phyloP scores from a whole-genome alignment of 2,113 vertebrate species.

The Noturus placidus region DNA sequence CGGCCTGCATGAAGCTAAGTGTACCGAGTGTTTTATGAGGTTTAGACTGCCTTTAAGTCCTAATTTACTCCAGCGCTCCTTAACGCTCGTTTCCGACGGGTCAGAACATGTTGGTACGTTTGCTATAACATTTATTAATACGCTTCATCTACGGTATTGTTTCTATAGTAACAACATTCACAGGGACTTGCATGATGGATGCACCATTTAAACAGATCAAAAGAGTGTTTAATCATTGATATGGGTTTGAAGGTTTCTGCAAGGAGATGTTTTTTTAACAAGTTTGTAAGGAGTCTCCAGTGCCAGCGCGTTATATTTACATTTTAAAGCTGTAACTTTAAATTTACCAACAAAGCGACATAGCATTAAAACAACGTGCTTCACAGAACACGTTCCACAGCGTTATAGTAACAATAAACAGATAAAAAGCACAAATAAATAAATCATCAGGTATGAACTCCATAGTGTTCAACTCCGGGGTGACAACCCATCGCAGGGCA shows the following conservation, averaged over 20 bases:
- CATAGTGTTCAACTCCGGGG: too few relatives aligned
- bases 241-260: neutral
- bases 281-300: neutral
- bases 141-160: neutral
- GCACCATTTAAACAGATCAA: neutral
- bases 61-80: neutral
- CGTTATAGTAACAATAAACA: neutral
- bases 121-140: neutral
- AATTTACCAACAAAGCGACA: neutral
- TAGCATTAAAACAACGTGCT: neutral
- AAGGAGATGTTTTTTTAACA: neutral
- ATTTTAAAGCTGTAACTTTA: neutral
- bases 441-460: neutral
- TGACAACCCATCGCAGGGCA: too few relatives aligned
- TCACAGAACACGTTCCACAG: neutral
- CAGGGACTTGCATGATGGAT: neutral
- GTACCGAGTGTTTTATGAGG: constrained; percentile 68
- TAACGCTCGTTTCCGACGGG: neutral
- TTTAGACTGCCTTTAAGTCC: neutral
- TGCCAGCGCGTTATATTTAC: neutral
- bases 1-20: constrained; percentile 66
- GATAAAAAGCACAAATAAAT: neutral
- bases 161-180: neutral
- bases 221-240: neutral
- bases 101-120: neutral